phyloP scores from a whole-genome alignment of 2,113 vertebrate genomes.

The Urocynchramus pylzowi region DNA sequence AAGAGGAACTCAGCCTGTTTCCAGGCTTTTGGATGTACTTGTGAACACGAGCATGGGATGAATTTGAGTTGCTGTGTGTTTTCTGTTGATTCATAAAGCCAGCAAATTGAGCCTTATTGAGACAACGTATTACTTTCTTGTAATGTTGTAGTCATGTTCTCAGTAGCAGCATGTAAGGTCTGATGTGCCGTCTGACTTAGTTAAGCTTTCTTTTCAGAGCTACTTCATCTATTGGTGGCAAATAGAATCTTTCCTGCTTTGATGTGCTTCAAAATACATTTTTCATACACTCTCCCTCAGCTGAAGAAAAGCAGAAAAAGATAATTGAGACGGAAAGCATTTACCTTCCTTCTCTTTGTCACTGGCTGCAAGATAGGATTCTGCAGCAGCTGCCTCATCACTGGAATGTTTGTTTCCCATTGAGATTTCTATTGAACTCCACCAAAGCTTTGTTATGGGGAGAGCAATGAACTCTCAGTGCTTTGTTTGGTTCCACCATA shows the following conservation, averaged over 20 bases:
- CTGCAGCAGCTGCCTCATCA: not conserved
- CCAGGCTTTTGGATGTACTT: not conserved
- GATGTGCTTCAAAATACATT: not conserved
- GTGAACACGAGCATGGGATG: rapidly evolving
- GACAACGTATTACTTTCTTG: not conserved
- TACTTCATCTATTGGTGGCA: not conserved
- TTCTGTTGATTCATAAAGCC: not conserved
- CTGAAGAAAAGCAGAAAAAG: not conserved
- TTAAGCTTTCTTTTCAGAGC: not conserved
- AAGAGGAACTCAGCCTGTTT: not conserved
- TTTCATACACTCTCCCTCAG: not conserved
- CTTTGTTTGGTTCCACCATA: not conserved
- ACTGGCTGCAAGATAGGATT: not conserved
- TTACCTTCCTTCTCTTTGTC: not conserved
- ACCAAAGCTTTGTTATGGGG: not conserved
- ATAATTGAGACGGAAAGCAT: not conserved
- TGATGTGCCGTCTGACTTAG: not conserved
- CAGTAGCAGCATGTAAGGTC: not conserved
- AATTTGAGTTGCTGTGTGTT: not conserved
- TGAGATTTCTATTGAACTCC: not conserved
- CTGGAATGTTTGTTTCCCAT: not conserved
- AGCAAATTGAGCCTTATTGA: not conserved
- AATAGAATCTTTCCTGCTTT: constrained; percentile 16
- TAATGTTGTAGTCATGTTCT: not conserved
- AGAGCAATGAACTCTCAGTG: not conserved